Conservation (phyloP, 2,113 vertebrate genomes). For the Nerophis lumbriciformis region DNA sequence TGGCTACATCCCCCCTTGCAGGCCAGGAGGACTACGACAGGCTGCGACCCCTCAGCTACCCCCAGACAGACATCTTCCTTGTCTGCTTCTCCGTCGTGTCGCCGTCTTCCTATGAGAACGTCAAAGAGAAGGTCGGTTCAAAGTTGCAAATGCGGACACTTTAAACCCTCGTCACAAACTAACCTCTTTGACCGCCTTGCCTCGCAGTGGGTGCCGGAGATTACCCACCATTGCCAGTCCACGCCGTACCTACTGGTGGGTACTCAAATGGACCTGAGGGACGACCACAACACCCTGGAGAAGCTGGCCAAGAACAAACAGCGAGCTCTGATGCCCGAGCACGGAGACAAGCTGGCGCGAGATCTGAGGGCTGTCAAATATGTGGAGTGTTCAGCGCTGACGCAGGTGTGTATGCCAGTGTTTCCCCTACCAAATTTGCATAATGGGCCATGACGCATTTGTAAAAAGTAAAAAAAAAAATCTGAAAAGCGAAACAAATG, state of each 20-base stretch:
- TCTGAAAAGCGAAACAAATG: too few relatives aligned
- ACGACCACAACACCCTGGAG: slow-evolving; percentile 91
- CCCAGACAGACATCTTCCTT: slow-evolving; percentile 95
- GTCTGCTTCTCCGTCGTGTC: slow-evolving; percentile 98
- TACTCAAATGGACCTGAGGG: slow-evolving; percentile 91
- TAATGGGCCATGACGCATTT: too few relatives aligned
- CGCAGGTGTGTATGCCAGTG: slow-evolving; percentile 74
- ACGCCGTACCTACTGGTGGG: slow-evolving; percentile 97
- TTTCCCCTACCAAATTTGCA: too few relatives aligned
- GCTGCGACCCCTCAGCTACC: slow-evolving; percentile 94
- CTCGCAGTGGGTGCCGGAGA: slow-evolving; percentile 92
- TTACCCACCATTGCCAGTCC: slow-evolving; percentile 94
- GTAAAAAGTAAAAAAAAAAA: too few relatives aligned
- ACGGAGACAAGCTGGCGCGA: slow-evolving; percentile 86
- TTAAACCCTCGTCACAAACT: too few relatives aligned
- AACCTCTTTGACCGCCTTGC: neutral
- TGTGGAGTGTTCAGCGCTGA: slow-evolving; percentile 93
- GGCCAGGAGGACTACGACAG: slow-evolving; percentile 98
- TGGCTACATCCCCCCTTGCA: slow-evolving; percentile 39
- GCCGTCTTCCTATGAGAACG: slow-evolving; percentile 95
- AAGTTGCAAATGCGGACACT: neutral
- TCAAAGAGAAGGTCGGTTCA: slow-evolving; percentile 85
- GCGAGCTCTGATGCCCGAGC: slow-evolving; percentile 88
- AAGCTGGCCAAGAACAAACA: slow-evolving; percentile 98
- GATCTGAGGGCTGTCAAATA: slow-evolving; percentile 96